Evolutionary conservation across 2,797 vertebrate species (phyloP).

Genomic region (Nasua narica): DNA sequence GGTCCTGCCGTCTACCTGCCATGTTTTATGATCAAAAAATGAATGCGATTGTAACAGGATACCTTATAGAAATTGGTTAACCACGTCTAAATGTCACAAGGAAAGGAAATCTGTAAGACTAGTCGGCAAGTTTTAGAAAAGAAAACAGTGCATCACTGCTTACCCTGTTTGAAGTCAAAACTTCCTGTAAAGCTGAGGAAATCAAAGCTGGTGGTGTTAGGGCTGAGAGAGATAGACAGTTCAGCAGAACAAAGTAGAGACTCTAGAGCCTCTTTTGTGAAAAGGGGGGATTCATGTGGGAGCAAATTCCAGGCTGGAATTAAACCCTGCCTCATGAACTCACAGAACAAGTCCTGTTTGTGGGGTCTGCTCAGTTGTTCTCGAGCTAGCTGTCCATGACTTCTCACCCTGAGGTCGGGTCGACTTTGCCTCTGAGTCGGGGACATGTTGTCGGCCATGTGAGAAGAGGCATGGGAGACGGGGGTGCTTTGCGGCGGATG

Average conservation of each 20-base stretch:
- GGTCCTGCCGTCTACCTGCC: neutral
- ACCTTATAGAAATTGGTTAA: constrained; percentile 22
- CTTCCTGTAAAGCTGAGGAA: neutral
- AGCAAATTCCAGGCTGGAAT: neutral
- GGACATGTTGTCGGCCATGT: neutral
- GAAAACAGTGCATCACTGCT: neutral
- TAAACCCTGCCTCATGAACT: neutral
- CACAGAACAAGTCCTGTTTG: neutral
- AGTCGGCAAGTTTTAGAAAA: neutral
- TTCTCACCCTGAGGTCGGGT: neutral
- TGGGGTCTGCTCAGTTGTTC: neutral
- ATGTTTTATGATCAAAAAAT: neutral
- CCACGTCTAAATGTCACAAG: neutral
- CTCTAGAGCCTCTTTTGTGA: neutral
- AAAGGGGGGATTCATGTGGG: neutral
- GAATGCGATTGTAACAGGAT: neutral
- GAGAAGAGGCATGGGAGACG: neutral
- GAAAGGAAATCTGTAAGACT: neutral
- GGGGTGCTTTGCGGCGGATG: neutral
- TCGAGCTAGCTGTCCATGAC: neutral
- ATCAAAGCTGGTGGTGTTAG: neutral
- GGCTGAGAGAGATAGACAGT: neutral
- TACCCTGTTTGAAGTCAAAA: neutral
- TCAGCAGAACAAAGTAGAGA: neutral
- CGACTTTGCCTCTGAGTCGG: neutral